Percentiles rank a stretch among this genome's conserved stretches.
Evolutionary conservation across 2,113 vertebrate species (phyloP).

Genomic region (Dromas ardeola): DNA sequence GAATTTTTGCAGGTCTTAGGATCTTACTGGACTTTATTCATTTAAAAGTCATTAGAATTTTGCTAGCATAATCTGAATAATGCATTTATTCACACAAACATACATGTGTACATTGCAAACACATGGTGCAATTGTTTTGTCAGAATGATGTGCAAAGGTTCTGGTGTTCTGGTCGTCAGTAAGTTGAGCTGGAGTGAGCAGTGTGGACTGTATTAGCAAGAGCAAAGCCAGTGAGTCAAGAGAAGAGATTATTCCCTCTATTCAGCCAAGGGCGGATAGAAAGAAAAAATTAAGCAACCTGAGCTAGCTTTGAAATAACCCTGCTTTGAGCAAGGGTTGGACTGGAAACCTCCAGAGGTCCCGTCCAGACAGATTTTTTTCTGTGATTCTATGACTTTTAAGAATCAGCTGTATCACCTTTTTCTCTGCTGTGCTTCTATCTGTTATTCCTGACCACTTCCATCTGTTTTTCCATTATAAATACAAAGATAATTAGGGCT

Average conservation of each 20-base stretch:
- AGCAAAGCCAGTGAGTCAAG: neutral
- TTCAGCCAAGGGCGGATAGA: neutral
- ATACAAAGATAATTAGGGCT: neutral
- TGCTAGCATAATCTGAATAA: neutral
- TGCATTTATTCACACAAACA: neutral
- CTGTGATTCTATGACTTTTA: neutral
- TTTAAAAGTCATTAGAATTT: neutral
- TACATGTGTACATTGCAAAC: neutral
- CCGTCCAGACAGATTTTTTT: neutral
- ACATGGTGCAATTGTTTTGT: neutral
- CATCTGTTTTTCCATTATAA: neutral
- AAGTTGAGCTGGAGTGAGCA: neutral
- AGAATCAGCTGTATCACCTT: accelerated
- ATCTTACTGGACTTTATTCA: neutral
- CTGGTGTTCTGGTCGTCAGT: neutral
- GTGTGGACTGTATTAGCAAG: neutral
- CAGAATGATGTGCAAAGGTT: neutral
- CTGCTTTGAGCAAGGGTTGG: neutral
- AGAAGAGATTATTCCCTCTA: neutral
- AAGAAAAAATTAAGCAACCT: neutral
- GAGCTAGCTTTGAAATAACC: neutral
- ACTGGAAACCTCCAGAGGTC: neutral
- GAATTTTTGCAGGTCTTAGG: neutral
- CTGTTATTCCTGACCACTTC: neutral
- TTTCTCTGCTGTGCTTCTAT: neutral